These are phyloP conservation scores for Planiliza haematocheilus DNA, from an alignment of 2,113 vertebrate species.

Conservation along the genomic window DNA sequence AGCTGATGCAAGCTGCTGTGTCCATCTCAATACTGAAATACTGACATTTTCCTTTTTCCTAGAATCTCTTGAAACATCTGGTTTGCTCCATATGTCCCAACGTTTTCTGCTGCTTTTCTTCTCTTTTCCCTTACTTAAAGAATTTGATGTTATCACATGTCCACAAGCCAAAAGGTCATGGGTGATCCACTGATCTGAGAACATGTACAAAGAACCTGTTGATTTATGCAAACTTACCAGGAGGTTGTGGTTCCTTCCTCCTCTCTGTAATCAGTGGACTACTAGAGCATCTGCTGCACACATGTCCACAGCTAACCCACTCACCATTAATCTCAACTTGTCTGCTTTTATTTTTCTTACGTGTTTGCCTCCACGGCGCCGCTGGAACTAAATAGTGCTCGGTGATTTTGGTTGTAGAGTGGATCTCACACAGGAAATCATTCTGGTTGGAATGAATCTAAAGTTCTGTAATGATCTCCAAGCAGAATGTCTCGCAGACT, in stretches of 20 bases:
- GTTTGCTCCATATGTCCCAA: neutral
- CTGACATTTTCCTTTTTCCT: neutral
- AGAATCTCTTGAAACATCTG: conserved; percentile 1
- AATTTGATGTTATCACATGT: conserved; percentile 1
- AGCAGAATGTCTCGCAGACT: neutral
- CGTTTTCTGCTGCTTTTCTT: neutral
- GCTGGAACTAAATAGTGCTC: neutral
- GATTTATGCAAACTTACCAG: conserved; percentile 31
- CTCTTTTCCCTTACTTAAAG: neutral
- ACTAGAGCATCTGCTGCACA: conserved; percentile 61
- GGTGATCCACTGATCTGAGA: neutral
- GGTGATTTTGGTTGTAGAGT: conserved; percentile 13
- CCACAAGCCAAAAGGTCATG: neutral
- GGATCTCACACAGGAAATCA: conserved; percentile 14
- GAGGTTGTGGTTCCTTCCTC: conserved; percentile 8
- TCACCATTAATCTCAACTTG: conserved; percentile 14
- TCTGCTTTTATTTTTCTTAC: neutral
- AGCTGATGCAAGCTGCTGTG: conserved; percentile 16
- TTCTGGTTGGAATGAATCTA: neutral
- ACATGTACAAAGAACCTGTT: neutral
- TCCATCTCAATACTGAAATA: too few relatives aligned
- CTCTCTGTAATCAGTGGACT: conserved; percentile 24
- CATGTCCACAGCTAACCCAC: conserved; percentile 41
- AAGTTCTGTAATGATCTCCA: conserved; percentile 14
- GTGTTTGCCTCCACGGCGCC: neutral